Conservation (phyloP, 23 tunicate genomes). For the Diplosoma virens region DNA sequence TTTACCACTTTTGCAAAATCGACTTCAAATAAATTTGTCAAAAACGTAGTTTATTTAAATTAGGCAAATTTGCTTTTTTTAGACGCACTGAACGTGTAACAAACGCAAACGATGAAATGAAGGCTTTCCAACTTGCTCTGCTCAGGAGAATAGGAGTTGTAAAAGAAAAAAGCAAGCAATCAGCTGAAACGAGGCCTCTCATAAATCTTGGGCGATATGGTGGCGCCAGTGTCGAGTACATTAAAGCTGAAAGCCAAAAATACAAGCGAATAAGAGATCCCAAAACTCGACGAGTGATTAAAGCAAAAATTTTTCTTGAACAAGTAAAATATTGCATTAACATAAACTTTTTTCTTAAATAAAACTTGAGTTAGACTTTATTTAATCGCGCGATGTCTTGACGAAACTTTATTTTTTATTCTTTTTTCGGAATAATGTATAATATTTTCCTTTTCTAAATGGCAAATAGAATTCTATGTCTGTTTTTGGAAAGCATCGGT, state of each 20-base stretch:
- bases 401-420: too few species aligned
- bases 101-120: conserved; percentile 75
- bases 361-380: too few species aligned
- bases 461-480: too few species aligned
- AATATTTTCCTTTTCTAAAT: too few species aligned
- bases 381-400: too few species aligned
- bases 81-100: conserved; percentile 38
- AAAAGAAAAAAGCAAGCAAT: conserved; percentile 44
- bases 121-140: conserved; percentile 79
- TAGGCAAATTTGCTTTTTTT: too few species aligned
- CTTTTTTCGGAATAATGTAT: too few species aligned
- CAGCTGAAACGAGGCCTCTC: conserved; percentile 34
- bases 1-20: too few species aligned
- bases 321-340: conserved; percentile 48
- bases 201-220: conserved; percentile 76
- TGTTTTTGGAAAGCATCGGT: too few species aligned
- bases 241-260: conserved; percentile 68
- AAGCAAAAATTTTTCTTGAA: conserved; percentile 56
- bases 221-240: conserved; percentile 72
- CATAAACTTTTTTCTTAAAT: too few species aligned
- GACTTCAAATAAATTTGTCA: too few species aligned
- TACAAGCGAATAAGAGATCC: conserved; percentile 76
- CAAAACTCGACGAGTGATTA: conserved; percentile 48
- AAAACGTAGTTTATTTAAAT: too few species aligned
- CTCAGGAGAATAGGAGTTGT: conserved; percentile 60